These are phyloP conservation scores for Eurystomus glaucurus DNA, from an alignment of 2,797 vertebrate genomes.

Conservation along the genomic window DNA sequence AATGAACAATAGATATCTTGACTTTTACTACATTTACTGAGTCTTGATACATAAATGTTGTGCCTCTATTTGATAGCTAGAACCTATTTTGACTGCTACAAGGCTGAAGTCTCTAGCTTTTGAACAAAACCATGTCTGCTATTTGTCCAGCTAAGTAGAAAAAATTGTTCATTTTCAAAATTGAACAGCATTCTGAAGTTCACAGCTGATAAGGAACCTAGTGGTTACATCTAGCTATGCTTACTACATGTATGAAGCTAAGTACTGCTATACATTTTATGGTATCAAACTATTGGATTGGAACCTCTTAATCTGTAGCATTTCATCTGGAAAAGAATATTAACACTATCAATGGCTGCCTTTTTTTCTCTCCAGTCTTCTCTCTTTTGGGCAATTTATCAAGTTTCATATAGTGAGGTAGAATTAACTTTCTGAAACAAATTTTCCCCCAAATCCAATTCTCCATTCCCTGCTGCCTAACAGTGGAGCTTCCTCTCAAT, in stretches of 20 bases:
- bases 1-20: not conserved
- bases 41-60: not conserved
- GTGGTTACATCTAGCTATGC: not conserved
- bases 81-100: not conserved
- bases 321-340: not conserved
- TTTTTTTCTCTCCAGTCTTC: not conserved
- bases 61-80: not conserved
- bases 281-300: not conserved
- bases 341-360: fast-evolving
- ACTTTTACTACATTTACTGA: not conserved
- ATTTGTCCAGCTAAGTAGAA: not conserved
- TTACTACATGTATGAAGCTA: not conserved
- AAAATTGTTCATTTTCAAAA: not conserved
- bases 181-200: not conserved
- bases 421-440: not conserved
- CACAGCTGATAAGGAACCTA: not conserved
- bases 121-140: not conserved
- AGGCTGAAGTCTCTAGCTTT: not conserved
- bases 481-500: not conserved
- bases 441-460: fast-evolving
- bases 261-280: not conserved
- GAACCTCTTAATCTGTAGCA: not conserved
- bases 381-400: not conserved
- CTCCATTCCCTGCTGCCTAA: not conserved
- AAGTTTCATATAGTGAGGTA: fast-evolving